Evolutionary conservation across 2,113 vertebrate genomes (phyloP), one percentile per base, ranked within the genome.

Genomic region (Otus sunia): DNA sequence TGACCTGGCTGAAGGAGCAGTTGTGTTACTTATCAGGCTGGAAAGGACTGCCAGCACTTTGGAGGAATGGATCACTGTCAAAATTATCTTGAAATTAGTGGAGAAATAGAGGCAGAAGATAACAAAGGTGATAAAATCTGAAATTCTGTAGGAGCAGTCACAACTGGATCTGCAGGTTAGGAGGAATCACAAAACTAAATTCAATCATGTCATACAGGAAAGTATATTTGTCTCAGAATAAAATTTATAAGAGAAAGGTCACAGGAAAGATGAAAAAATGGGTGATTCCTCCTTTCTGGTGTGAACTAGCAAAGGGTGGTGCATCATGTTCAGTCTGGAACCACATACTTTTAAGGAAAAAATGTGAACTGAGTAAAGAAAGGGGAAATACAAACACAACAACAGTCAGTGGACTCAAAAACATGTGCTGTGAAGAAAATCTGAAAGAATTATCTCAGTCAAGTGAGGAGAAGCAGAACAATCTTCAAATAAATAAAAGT

Each of bases 31-130:
- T 80, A 94, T 36, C 39, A 30, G 27, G 39, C 79, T 79, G 29
- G 82, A 94, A 90, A 26, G 37, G 18, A 7, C 84, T 91, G 58
- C 53, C 87, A 80, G 72, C 5, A 60, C 34, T 84, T 71, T 69
- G 76, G 92, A 94, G 49, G 36, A 88, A 95, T 86, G 80, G 58
- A 89, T 94, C 93, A 91, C 55, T 92, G 93, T 91, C 93, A 95
- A 89, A 84, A 84, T 73, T 76, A 64, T 83, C 45, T 49, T 69
- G 27, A 69, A 92, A 80, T 80, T 83, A 80, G 39, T 84, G 55
- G 27, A 83, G 72, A 91, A 89, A 91, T 30, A 69, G 55, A 86
- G 45, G 27, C 21, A 88, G 36, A 83, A 91, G 62, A 80, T 76
- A 84, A 69, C 30, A 83, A 83, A 76, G 79, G 68, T 7, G 3